These are phyloP conservation scores for Thymallus thymallus DNA, from an alignment of 2,113 vertebrate genomes.

Conservation along the genomic window DNA sequence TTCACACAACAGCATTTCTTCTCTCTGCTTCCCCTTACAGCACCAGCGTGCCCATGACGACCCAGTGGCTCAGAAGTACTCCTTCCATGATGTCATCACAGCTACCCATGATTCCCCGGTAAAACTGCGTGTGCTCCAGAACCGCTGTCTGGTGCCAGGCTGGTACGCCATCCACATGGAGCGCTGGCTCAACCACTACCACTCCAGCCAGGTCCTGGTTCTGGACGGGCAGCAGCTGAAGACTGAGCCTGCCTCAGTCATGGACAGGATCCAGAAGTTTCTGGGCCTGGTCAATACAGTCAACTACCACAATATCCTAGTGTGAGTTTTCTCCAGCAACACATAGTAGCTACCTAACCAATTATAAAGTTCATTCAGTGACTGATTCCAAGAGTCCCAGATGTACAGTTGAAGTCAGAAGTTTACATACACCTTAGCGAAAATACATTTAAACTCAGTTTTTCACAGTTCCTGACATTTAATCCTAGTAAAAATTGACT, in stretches of 20 bases:
- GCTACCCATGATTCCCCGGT: slow-evolving; percentile 75
- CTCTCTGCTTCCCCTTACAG: slow-evolving; percentile 56
- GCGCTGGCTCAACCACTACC: slow-evolving; percentile 90
- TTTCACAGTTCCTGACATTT: too few relatives aligned
- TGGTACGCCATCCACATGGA: slow-evolving; percentile 93
- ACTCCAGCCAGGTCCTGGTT: slow-evolving; percentile 93
- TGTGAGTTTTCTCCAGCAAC: slow-evolving; percentile 79
- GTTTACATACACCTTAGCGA: too few relatives aligned
- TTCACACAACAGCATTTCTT: background rate
- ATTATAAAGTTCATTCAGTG: background rate
- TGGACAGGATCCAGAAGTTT: slow-evolving; percentile 96
- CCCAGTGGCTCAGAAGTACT: slow-evolving; percentile 88
- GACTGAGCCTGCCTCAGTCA: slow-evolving; percentile 89
- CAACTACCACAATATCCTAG: slow-evolving; percentile 93
- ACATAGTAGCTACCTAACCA: background rate
- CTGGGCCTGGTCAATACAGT: slow-evolving; percentile 80
- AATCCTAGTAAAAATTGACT: too few relatives aligned
- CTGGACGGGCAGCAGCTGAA: slow-evolving; percentile 94
- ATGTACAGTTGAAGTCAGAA: background rate
- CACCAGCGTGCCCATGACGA: slow-evolving; percentile 95
- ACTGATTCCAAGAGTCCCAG: background rate
- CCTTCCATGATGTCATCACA: slow-evolving; percentile 92
- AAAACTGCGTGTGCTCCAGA: slow-evolving; percentile 88
- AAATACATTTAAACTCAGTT: too few relatives aligned
- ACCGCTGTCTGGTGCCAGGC: slow-evolving; percentile 89